Conservation (phyloP, 2,888 invertebrate genomes). For the Scelioninae gen. 1 region DNA sequence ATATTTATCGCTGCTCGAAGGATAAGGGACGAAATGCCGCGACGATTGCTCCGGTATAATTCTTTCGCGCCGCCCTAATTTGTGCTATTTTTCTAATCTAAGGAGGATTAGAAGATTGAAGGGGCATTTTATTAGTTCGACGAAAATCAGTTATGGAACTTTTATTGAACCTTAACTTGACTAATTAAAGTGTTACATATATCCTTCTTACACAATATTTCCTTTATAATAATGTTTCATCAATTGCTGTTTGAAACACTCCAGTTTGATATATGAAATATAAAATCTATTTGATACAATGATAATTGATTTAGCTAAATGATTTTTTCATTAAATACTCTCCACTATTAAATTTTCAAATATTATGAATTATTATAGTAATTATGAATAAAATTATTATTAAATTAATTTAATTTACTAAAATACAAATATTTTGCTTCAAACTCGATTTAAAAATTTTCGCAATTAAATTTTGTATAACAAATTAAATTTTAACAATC, state of each 20-base stretch:
- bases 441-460: no score
- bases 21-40: constrained; percentile 17
- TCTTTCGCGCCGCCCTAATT: constrained; percentile 56
- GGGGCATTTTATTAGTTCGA: constrained; percentile 52
- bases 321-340: constrained; percentile 1
- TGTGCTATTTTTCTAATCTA: constrained; percentile 57
- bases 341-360: no score
- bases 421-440: no score
- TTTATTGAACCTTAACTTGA: constrained; percentile 49
- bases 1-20: constrained; percentile 46
- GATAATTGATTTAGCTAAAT: not conserved
- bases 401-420: no score
- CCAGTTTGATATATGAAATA: not conserved
- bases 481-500: no score
- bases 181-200: constrained; percentile 41
- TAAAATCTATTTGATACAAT: not conserved
- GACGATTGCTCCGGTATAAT: constrained; percentile 50
- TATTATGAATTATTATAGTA: no score
- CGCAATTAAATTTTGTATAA: no score
- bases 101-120: constrained; percentile 53
- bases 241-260: not conserved
- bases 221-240: not conserved
- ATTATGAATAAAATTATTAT: no score
- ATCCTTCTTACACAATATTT: not conserved
- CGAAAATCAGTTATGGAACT: constrained; percentile 59